Evolutionary conservation across 2,888 invertebrate genomes (phyloP).

Genomic region (Protonemura montana): DNA sequence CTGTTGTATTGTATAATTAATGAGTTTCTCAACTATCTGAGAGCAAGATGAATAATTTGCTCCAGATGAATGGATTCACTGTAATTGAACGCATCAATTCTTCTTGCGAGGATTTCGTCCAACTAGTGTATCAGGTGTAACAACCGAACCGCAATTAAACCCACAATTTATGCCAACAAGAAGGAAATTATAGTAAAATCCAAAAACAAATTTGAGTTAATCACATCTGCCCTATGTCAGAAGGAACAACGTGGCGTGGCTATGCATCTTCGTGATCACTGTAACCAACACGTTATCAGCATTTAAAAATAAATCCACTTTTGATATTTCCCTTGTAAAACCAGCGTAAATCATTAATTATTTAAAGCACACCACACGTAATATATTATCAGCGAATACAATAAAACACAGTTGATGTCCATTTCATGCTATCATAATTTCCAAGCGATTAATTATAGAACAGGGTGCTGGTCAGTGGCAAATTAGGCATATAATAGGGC

Average conservation of each 20-base stretch:
- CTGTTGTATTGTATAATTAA: neutral
- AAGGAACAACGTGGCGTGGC: neutral
- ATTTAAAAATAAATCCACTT: neutral
- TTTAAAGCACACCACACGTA: neutral
- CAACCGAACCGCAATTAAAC: neutral
- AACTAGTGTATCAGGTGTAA: neutral
- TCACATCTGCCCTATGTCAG: neutral
- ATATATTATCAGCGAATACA: neutral
- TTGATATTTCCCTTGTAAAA: neutral
- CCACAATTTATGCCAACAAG: neutral
- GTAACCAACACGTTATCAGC: neutral
- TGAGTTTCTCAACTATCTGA: neutral
- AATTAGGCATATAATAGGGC: neutral
- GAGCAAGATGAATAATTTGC: neutral
- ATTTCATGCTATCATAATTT: neutral
- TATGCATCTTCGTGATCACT: neutral
- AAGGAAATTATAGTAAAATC: neutral
- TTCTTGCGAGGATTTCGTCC: neutral
- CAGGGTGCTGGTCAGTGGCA: neutral
- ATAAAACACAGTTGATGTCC: neutral
- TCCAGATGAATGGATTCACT: neutral
- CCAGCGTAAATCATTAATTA: neutral
- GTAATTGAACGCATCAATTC: neutral
- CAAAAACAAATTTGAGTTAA: neutral
- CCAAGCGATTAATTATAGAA: neutral